Evolutionary conservation across 2,797 vertebrate genomes (phyloP).

Genomic region (Danio aesculapii): DNA sequence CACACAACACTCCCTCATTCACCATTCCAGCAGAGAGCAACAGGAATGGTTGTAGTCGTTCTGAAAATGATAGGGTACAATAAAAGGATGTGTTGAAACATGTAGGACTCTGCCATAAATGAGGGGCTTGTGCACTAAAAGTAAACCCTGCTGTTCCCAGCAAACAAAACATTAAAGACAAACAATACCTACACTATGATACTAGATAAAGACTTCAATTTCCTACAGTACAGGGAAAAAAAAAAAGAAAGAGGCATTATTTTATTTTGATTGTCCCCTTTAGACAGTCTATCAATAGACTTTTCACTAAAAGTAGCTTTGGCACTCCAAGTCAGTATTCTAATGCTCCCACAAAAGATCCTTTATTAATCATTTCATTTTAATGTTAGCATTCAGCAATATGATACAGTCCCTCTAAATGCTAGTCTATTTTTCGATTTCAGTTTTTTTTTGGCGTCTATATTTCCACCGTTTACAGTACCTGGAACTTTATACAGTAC

Average conservation of each 20-base stretch:
- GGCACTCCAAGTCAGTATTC: too few relatives aligned
- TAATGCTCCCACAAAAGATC: too few relatives aligned
- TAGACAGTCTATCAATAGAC: too few relatives aligned
- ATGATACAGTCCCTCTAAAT: too few relatives aligned
- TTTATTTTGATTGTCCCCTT: too few relatives aligned
- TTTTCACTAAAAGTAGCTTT: too few relatives aligned
- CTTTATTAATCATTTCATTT: too few relatives aligned
- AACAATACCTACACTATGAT: slow-evolving; percentile 10
- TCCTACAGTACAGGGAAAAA: not conserved
- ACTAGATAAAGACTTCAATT: not conserved
- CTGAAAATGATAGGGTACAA: slow-evolving; percentile 36
- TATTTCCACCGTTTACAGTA: too few relatives aligned
- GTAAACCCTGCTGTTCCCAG: slow-evolving; percentile 21
- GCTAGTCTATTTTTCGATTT: too few relatives aligned
- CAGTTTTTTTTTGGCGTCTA: too few relatives aligned
- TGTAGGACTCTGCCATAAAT: slow-evolving; percentile 7
- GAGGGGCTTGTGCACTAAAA: slow-evolving; percentile 1
- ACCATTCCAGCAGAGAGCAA: not conserved
- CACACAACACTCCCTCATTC: not conserved
- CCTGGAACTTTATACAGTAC: too few relatives aligned
- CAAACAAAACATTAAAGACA: slow-evolving; percentile 22
- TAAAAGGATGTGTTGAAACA: slow-evolving; percentile 28
- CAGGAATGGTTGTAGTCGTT: slow-evolving; percentile 17
- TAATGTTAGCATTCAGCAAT: too few relatives aligned
- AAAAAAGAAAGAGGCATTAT: not conserved